A percentile compares a stretch with the other conserved stretches of the same genome.
Conservation (phyloP, 2,113 vertebrate species). For the Xiphophorus maculatus region DNA sequence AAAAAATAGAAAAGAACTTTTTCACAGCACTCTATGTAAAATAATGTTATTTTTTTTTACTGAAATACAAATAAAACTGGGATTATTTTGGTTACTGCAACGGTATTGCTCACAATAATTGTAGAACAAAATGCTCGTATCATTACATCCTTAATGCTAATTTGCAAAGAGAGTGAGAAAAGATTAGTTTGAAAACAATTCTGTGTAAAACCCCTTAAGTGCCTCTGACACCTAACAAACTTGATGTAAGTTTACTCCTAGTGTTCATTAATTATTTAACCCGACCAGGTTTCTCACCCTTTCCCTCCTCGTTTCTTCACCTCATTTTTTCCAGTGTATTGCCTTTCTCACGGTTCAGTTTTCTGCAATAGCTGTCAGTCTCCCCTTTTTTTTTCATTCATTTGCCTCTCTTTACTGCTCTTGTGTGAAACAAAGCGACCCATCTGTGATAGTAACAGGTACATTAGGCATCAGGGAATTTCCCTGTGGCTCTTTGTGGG, state of each 20-base stretch:
- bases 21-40: too few species aligned
- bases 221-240: not conserved
- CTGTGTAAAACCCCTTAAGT: not conserved
- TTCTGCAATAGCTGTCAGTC: constrained; percentile 19
- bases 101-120: not conserved
- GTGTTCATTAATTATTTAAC: not conserved
- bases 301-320: not conserved
- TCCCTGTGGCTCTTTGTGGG: constrained; percentile 41
- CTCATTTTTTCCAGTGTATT: not conserved
- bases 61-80: too few species aligned
- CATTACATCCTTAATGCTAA: not conserved
- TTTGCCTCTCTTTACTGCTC: constrained; percentile 27
- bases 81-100: too few species aligned
- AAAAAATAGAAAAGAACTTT: too few species aligned
- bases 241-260: not conserved
- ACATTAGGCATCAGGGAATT: constrained; percentile 72
- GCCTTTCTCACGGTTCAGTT: not conserved
- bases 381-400: constrained; percentile 2
- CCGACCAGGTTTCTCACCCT: not conserved
- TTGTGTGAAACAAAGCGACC: constrained; percentile 67
- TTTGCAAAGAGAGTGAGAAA: not conserved
- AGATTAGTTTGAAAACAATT: not conserved
- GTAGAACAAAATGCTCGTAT: not conserved
- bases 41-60: too few species aligned
- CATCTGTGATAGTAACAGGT: constrained; percentile 69